Percentiles rank a stretch among this genome's conserved stretches.
These are phyloP conservation scores for Troilus luridus DNA, from an alignment of 2,888 invertebrate species.

Conservation along the genomic window DNA sequence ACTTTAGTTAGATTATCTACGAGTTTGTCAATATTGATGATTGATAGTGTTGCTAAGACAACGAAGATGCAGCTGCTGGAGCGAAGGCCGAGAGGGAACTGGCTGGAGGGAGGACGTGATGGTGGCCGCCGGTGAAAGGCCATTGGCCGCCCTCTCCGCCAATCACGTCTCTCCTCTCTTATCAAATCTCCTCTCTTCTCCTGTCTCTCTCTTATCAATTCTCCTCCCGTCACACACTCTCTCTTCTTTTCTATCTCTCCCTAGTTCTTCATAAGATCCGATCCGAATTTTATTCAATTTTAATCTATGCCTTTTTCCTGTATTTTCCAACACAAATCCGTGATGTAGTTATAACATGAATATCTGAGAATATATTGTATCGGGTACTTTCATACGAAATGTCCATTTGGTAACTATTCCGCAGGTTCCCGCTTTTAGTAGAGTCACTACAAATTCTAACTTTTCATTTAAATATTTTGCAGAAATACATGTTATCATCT, in stretches of 20 bases:
- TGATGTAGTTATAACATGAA: no score
- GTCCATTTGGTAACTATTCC: no score
- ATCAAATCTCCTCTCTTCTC: constrained; percentile 34
- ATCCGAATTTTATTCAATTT: background rate
- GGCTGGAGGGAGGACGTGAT: constrained; percentile 11
- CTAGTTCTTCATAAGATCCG: background rate
- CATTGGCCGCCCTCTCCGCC: constrained; percentile 18
- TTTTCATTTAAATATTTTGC: no score
- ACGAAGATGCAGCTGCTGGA: background rate
- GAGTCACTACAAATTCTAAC: no score
- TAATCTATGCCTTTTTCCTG: background rate
- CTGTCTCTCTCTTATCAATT: background rate
- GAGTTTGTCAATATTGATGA: background rate
- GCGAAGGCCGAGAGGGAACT: background rate
- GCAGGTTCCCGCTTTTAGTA: no score
- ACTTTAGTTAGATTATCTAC: background rate
- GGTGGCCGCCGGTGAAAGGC: constrained; percentile 25
- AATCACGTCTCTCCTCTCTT: background rate
- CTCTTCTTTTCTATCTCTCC: background rate
- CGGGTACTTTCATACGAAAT: no score
- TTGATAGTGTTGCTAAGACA: background rate
- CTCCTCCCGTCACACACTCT: no score
- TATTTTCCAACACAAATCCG: background rate
- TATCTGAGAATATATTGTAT: no score
- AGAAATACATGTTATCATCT: no score